Evolutionary conservation across 1,140 invertebrate species (phyloP).

Genomic region (Micrasema longulum): DNA sequence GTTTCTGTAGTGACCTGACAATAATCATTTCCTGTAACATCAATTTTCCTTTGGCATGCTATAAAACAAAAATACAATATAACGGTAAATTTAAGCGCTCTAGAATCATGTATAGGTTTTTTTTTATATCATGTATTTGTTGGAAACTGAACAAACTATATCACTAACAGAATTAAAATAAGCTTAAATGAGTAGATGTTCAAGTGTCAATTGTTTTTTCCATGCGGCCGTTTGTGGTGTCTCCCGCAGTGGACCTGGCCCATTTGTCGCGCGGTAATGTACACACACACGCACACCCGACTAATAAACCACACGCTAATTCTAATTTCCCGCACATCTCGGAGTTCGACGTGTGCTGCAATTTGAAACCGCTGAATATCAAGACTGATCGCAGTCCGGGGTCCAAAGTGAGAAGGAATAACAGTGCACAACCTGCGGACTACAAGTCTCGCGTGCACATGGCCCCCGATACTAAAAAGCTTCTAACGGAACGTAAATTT

Average conservation of each 20-base stretch:
- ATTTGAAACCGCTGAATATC: constrained; percentile 49
- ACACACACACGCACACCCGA: constrained; percentile 74
- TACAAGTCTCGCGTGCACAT: constrained; percentile 56
- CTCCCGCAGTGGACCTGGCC: constrained; percentile 72
- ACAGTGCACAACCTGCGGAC: constrained; percentile 65
- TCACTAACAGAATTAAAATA: too few relatives aligned
- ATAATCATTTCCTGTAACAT: neutral
- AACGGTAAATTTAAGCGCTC: too few relatives aligned
- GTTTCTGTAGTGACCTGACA: constrained; percentile 63
- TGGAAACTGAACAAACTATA: too few relatives aligned
- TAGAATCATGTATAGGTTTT: too few relatives aligned
- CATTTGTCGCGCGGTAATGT: constrained; percentile 73
- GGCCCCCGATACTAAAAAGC: constrained; percentile 59
- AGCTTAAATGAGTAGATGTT: constrained; percentile 2
- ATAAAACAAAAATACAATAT: too few relatives aligned
- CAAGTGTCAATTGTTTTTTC: constrained; percentile 64
- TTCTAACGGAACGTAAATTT: constrained; percentile 61
- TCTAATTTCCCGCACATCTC: constrained; percentile 54
- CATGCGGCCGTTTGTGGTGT: constrained; percentile 69
- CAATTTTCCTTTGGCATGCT: too few relatives aligned
- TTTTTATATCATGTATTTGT: too few relatives aligned
- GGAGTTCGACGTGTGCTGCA: constrained; percentile 51
- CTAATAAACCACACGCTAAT: constrained; percentile 66
- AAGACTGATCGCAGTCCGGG: constrained; percentile 30
- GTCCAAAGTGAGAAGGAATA: constrained; percentile 57